A percentile compares a stretch with the other conserved stretches of the same genome.
Conservation (phyloP, 1,140 invertebrate species). For the Dendroctonus ponderosae region DNA sequence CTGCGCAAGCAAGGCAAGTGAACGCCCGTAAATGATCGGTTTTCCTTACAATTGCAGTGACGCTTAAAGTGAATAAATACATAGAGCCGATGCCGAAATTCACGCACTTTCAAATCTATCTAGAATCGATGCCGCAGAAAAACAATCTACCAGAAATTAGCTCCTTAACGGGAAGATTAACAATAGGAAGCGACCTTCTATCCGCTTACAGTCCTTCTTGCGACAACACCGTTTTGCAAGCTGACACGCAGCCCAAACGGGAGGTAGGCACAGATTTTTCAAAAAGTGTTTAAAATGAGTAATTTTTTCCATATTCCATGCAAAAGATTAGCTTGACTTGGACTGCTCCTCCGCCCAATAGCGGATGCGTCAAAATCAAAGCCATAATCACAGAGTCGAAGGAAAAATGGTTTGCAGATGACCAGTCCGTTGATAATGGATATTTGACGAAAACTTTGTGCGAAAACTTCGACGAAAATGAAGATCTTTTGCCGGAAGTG, state of each 20-base stretch:
- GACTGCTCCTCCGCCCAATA: slow-evolving; percentile 72
- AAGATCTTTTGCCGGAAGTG: slow-evolving; percentile 70
- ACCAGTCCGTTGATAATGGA: slow-evolving; percentile 66
- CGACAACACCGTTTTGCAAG: slow-evolving; percentile 71
- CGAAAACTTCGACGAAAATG: slow-evolving; percentile 67
- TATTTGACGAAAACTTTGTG: slow-evolving; percentile 77
- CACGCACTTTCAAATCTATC: slow-evolving; percentile 33
- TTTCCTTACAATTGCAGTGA: slow-evolving; percentile 15
- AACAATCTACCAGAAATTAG: slow-evolving; percentile 9
- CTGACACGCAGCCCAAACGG: slow-evolving; percentile 66
- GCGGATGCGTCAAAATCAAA: slow-evolving; percentile 72
- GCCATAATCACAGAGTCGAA: slow-evolving; percentile 80
- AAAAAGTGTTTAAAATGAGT: neutral
- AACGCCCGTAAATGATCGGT: neutral
- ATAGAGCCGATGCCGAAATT: slow-evolving; percentile 23
- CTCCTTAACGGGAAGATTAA: slow-evolving; percentile 55
- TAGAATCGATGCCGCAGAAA: slow-evolving; percentile 30
- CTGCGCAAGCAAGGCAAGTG: neutral
- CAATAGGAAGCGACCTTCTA: slow-evolving; percentile 63
- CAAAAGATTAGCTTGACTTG: slow-evolving; percentile 60
- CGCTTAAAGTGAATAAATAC: slow-evolving; percentile 18
- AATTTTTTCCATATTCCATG: neutral
- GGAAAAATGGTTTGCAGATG: slow-evolving; percentile 86
- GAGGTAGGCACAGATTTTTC: slow-evolving; percentile 51
- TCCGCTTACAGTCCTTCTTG: slow-evolving; percentile 73